phyloP scores from a whole-genome alignment of 2,797 vertebrate species.

The Pangasius sanitwongsei region DNA sequence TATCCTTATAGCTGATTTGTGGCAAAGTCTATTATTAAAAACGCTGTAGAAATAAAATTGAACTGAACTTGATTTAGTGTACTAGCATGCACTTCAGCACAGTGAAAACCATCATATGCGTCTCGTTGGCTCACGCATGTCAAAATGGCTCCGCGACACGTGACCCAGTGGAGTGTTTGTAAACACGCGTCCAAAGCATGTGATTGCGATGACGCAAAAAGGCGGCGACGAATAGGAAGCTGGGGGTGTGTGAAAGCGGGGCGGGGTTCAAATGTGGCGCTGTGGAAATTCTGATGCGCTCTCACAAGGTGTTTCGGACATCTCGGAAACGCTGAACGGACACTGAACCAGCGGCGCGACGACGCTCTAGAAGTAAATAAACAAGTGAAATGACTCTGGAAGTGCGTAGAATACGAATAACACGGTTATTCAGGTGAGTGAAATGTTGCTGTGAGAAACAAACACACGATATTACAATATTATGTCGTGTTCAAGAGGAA shows the following conservation, averaged over 20 bases:
- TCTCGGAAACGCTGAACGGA: conserved; percentile 32
- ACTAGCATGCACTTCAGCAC: neutral
- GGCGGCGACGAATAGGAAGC: conserved; percentile 67
- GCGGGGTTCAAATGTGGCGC: conserved; percentile 68
- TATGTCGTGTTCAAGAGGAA: neutral
- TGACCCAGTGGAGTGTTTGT: conserved; percentile 71
- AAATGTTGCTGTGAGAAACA: neutral
- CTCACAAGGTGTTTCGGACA: conserved; percentile 46
- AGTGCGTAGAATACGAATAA: neutral
- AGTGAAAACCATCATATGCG: neutral
- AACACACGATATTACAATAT: neutral
- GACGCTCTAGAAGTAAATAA: too few relatives aligned
- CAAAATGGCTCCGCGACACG: conserved; percentile 55
- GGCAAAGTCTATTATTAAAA: neutral
- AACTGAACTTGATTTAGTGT: neutral
- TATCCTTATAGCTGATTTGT: neutral
- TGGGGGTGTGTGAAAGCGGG: conserved; percentile 77
- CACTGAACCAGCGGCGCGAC: neutral
- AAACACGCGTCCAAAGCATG: conserved; percentile 81
- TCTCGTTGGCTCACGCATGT: neutral
- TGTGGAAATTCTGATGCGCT: conserved; percentile 70
- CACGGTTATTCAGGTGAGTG: conserved; percentile 47
- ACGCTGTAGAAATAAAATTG: neutral
- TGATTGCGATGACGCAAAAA: conserved; percentile 64
- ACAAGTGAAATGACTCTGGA: neutral